Evolutionary conservation across 1,140 invertebrate genomes (phyloP).

Genomic region (Anagrus nilaparvatae): DNA sequence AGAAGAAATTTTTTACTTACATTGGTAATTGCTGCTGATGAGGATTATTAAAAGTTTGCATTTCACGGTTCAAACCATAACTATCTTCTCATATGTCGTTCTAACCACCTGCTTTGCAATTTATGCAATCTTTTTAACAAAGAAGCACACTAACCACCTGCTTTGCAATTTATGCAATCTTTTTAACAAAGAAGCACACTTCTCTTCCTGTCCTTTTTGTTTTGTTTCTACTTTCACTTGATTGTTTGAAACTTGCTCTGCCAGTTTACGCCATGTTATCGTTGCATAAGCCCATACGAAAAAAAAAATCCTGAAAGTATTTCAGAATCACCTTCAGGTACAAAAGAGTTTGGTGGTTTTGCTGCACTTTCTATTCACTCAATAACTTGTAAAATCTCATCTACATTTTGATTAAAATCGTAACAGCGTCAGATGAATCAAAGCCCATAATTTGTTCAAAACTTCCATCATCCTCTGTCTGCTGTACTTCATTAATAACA

Average conservation of each 20-base stretch:
- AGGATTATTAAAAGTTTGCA: slow-evolving; percentile 65
- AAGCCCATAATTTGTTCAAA: slow-evolving; percentile 31
- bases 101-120: slow-evolving; percentile 59
- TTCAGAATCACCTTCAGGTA: slow-evolving; percentile 40
- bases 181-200: slow-evolving; percentile 58
- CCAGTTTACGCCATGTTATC: slow-evolving; percentile 37
- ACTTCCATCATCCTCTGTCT: slow-evolving; percentile 19
- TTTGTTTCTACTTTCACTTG: slow-evolving; percentile 34
- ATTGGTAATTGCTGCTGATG: slow-evolving; percentile 64
- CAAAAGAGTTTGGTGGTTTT: slow-evolving; percentile 27
- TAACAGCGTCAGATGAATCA: slow-evolving; percentile 16
- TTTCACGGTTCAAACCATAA: slow-evolving; percentile 72
- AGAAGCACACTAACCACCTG: slow-evolving; percentile 58
- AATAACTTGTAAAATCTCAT: slow-evolving; percentile 55
- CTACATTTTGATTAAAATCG: slow-evolving; percentile 48
- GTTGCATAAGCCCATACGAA: slow-evolving; percentile 45
- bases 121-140: slow-evolving; percentile 63
- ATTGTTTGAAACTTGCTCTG: slow-evolving; percentile 34
- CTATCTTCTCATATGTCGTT: slow-evolving; percentile 68
- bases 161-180: slow-evolving; percentile 66
- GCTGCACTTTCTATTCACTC: slow-evolving; percentile 52
- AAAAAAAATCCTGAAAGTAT: slow-evolving; percentile 47
- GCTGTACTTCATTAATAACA: slow-evolving; percentile 13
- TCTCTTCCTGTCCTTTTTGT: slow-evolving; percentile 55
- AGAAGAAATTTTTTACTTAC: no score